These are phyloP conservation scores for Lethrus apterus DNA, from an alignment of 1,140 invertebrate genomes.

Conservation along the genomic window DNA sequence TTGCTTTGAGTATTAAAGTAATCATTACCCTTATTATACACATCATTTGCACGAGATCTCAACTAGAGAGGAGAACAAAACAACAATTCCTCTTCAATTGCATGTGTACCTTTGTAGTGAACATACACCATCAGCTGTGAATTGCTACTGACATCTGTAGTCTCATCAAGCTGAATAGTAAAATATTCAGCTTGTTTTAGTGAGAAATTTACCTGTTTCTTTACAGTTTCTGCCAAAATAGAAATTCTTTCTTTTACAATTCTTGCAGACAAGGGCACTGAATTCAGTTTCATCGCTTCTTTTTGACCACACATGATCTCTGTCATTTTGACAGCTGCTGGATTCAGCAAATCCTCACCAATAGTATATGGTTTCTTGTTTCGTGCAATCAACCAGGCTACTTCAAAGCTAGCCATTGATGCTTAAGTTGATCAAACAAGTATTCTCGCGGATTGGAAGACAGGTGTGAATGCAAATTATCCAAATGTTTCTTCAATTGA, in stretches of 20 bases:
- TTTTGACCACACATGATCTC: conserved; percentile 22
- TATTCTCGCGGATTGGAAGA: conserved; percentile 23
- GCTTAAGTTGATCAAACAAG: conserved; percentile 26
- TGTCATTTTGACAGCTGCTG: conserved; percentile 22
- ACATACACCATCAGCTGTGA: conserved; percentile 22
- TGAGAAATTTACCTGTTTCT: not conserved
- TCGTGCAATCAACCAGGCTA: conserved; percentile 25
- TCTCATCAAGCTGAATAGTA: conserved; percentile 16
- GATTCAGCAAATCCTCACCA: conserved; percentile 24
- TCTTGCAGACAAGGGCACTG: conserved; percentile 25
- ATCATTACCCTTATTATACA: conserved; percentile 19
- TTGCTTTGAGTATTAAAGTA: conserved; percentile 19
- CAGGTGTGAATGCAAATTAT: conserved; percentile 21
- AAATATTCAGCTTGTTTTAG: conserved; percentile 15
- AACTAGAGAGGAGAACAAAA: conserved; percentile 19
- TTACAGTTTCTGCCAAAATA: conserved; percentile 8
- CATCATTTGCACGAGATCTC: conserved; percentile 21
- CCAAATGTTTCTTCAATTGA: conserved; percentile 26
- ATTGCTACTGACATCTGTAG: conserved; percentile 20
- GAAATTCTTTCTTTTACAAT: conserved; percentile 22
- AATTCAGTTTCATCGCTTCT: conserved; percentile 27
- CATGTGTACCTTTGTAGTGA: conserved; percentile 24
- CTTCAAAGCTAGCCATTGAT: too few relatives aligned
- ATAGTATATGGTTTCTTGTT: conserved; percentile 25
- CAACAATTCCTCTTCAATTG: conserved; percentile 20